Evolutionary conservation across 2,888 invertebrate genomes (phyloP), one percentile per base, ranked within the genome.

Genomic region (Euplagia quadripunctaria): DNA sequence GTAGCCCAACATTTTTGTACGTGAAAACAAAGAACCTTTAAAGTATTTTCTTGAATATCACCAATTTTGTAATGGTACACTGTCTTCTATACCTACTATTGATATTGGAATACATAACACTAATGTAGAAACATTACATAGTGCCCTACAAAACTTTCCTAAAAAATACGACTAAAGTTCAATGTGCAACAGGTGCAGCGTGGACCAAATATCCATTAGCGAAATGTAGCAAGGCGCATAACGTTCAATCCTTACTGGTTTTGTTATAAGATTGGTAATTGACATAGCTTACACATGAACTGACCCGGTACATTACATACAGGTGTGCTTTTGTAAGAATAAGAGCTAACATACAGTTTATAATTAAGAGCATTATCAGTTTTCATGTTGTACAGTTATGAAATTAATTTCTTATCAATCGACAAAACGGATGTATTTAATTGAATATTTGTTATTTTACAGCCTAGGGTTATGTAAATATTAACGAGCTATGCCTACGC

Each of bases 401-500:
- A 61, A 68, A 64, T 68, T 46, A 68, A 58, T 55, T 41, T 64
- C 52, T 72, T 72, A 72, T 72, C 72, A 55, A 6, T 51, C 1
- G 17, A 16, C n/a, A 20, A 51, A 41, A n/a, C 63, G 70, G 46
- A 64, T 55, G 52, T 68, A 52, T 63, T 64, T 72, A 64, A 72
- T 72, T 68, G 72, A 72, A 68, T 67, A 55, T 63, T 68, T 64
- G 68, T 55, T 72, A 31, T 68, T 68, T 72, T 68, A 72, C 51
- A 67, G 46, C 46, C 49, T 17, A 68, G 64, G 64, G 68, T 51
- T 64, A 58, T 75, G 75, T 73, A 70, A 61, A 70, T 71, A 73
- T 68, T 73, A 76, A 41, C 49, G 52, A 42, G 67, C 55, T 68
- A 68, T 68, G 64, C 70, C 58, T 70, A 68, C 69, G 49, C n/a